A percentile compares a stretch with the other conserved stretches of the same genome.
These are phyloP conservation scores for Florisuga fusca DNA, from an alignment of 2,797 vertebrate genomes.

Conservation along the genomic window DNA sequence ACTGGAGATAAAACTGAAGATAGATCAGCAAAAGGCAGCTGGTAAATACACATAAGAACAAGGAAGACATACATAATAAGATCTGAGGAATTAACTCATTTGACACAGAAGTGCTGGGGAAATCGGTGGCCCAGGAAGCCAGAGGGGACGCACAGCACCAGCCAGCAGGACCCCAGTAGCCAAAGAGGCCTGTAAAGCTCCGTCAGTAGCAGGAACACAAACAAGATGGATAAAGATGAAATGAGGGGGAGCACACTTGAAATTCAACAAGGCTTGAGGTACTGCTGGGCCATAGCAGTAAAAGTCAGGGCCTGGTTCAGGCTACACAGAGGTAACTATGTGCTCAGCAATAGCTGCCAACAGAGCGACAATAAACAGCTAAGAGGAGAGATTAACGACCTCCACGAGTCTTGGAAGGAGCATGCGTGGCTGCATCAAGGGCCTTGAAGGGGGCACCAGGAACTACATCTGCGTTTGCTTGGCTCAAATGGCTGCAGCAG, in stretches of 20 bases:
- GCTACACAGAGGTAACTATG: background rate
- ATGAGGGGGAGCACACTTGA: background rate
- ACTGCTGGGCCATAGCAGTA: background rate
- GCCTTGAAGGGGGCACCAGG: conserved; percentile 30
- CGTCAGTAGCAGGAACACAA: background rate
- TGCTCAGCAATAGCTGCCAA: conserved; percentile 1
- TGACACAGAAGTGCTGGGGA: background rate
- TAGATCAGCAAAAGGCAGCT: background rate
- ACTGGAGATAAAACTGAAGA: background rate
- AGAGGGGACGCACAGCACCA: background rate
- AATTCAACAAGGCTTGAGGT: background rate
- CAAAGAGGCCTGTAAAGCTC: background rate
- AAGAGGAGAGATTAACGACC: conserved; percentile 11
- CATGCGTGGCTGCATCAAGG: background rate
- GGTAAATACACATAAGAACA: background rate
- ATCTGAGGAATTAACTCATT: background rate
- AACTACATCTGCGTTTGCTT: conserved; percentile 24
- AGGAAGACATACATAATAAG: background rate
- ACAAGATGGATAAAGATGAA: background rate
- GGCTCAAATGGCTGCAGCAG: background rate
- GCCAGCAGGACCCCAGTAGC: background rate
- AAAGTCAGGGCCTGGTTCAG: background rate
- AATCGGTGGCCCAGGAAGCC: background rate
- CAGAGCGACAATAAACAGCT: conserved; percentile 28
- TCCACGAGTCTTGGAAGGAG: conserved; percentile 12